Conservation (phyloP, 2,113 vertebrate genomes). For the Arenaria interpres region DNA sequence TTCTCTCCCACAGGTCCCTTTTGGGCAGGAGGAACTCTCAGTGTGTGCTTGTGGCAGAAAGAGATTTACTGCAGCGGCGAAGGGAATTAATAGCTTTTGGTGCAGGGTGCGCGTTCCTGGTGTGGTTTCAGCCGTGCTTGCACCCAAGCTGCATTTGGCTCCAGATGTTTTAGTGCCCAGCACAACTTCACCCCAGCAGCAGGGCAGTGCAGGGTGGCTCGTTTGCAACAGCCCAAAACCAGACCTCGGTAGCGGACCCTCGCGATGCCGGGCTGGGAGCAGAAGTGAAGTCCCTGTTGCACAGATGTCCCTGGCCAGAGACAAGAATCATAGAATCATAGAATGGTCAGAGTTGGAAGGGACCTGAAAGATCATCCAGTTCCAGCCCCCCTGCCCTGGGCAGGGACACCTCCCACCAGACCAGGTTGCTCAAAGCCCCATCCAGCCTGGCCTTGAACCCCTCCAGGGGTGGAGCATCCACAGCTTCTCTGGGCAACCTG, state of each 20-base stretch:
- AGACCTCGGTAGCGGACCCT: rapidly evolving
- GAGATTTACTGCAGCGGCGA: neutral
- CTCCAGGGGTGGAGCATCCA: too few species aligned
- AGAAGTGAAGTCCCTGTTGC: neutral
- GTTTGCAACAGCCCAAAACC: neutral
- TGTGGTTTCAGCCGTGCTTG: neutral
- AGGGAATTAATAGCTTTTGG: neutral
- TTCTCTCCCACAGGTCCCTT: slow-evolving; percentile 14
- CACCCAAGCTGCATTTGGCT: neutral
- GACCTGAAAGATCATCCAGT: too few species aligned
- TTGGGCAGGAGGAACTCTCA: neutral
- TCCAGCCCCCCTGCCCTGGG: too few species aligned
- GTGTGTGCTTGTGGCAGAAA: neutral
- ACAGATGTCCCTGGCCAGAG: neutral
- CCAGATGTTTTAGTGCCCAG: neutral
- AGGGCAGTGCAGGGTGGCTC: neutral
- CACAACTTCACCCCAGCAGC: neutral
- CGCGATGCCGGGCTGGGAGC: neutral
- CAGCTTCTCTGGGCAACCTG: too few species aligned
- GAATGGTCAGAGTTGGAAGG: too few species aligned
- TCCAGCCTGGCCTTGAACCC: too few species aligned
- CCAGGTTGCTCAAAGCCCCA: too few species aligned
- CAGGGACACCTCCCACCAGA: too few species aligned
- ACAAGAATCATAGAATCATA: neutral
- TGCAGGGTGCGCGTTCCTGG: neutral